A percentile compares a stretch with the other conserved stretches of the same genome.
Conservation (phyloP, 2,113 vertebrate species). For the Centropristis striata region DNA sequence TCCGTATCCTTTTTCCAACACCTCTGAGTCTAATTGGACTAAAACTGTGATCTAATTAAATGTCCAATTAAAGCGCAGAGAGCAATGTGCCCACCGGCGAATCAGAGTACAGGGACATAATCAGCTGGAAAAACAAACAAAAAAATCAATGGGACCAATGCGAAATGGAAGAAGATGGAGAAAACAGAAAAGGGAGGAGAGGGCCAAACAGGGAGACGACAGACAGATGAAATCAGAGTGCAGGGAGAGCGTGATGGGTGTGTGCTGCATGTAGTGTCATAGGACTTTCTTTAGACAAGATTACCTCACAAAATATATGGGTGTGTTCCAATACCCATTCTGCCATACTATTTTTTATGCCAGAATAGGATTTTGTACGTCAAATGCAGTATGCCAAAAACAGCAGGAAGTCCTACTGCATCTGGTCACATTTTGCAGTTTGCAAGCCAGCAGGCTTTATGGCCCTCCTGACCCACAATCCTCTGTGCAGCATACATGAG, state of each 20-base stretch:
- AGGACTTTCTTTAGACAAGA: neutral
- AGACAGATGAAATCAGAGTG: slow-evolving; percentile 47
- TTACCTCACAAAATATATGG: neutral
- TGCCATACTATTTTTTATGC: no score
- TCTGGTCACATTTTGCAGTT: no score
- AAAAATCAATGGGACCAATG: slow-evolving; percentile 85
- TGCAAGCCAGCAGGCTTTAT: no score
- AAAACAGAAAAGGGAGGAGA: slow-evolving; percentile 55
- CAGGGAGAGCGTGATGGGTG: slow-evolving; percentile 12
- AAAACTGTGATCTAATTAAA: slow-evolving; percentile 91
- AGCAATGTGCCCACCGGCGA: slow-evolving; percentile 86
- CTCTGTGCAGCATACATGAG: no score
- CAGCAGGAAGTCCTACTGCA: no score
- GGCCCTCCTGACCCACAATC: no score
- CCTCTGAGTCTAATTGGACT: slow-evolving; percentile 87
- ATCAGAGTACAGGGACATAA: slow-evolving; percentile 86
- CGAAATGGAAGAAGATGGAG: slow-evolving; percentile 66
- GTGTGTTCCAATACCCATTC: no score
- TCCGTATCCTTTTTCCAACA: slow-evolving; percentile 65
- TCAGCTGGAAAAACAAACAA: slow-evolving; percentile 88
- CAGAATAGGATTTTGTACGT: no score
- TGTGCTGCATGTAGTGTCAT: slow-evolving; percentile 7
- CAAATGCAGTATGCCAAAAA: no score
- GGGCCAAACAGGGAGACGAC: slow-evolving; percentile 52
- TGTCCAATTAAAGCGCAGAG: slow-evolving; percentile 89